phyloP scores from a whole-genome alignment of 2,888 invertebrate species.

The Polydrusus cervinus region DNA sequence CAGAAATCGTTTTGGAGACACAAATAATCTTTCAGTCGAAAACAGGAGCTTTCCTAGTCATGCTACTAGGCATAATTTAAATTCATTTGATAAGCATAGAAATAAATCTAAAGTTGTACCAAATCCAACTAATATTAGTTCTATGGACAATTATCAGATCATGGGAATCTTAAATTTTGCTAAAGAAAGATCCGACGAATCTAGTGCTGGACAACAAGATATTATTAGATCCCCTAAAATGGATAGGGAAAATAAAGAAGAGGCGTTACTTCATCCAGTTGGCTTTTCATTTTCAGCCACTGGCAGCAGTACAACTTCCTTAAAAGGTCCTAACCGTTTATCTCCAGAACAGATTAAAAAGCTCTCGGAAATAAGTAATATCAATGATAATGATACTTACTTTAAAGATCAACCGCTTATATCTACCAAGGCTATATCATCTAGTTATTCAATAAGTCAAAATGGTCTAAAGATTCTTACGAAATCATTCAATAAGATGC shows the following conservation, averaged over 20 bases:
- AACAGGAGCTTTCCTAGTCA: conserved; percentile 50
- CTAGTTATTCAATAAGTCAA: conserved; percentile 77
- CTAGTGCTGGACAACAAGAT: conserved; percentile 49
- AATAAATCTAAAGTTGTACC: conserved; percentile 39
- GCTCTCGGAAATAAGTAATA: conserved; percentile 75
- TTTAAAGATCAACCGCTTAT: conserved; percentile 72
- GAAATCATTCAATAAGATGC: conserved; percentile 77
- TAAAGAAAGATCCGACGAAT: conserved; percentile 58
- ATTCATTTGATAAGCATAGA: conserved; percentile 28
- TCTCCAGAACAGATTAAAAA: conserved; percentile 71
- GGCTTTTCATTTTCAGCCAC: conserved; percentile 59
- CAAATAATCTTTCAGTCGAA: conserved; percentile 61
- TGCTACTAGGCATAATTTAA: conserved; percentile 21
- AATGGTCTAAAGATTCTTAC: conserved; percentile 80
- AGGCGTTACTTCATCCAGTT: conserved; percentile 56
- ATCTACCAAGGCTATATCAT: conserved; percentile 77
- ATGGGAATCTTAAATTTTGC: conserved; percentile 66
- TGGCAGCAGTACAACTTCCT: conserved; percentile 42
- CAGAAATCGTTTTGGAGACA: conserved; percentile 74
- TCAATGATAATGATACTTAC: conserved; percentile 73
- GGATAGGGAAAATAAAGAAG: conserved; percentile 56
- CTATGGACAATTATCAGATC: conserved; percentile 63
- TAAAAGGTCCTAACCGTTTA: conserved; percentile 57
- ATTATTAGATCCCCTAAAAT: conserved; percentile 63
- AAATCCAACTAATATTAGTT: conserved; percentile 42